These are phyloP conservation scores for Pseudachorutes palmiensis DNA, from an alignment of 1,140 invertebrate genomes.

Conservation along the genomic window DNA sequence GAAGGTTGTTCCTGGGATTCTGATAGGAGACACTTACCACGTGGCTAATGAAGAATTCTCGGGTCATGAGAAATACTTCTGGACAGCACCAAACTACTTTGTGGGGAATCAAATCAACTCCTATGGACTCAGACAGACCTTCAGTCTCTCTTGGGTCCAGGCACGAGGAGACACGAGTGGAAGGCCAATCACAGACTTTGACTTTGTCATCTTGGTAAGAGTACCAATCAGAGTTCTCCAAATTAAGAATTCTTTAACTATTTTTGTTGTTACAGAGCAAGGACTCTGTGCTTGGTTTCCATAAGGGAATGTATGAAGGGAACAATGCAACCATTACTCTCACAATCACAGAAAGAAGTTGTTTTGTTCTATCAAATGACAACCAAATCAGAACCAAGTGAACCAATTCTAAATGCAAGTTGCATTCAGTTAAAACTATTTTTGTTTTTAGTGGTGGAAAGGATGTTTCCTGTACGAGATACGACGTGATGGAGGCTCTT, in stretches of 20 bases:
- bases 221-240: not conserved
- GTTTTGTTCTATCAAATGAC: no score
- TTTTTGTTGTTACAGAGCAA: conserved; percentile 35
- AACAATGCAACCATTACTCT: no score
- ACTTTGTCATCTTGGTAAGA: conserved; percentile 69
- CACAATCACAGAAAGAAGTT: no score
- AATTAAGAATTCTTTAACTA: not conserved
- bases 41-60: conserved; percentile 38
- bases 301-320: no score
- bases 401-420: no score
- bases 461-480: conserved; percentile 55
- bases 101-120: conserved; percentile 64
- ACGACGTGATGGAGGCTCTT: conserved; percentile 76
- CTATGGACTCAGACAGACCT: conserved; percentile 74
- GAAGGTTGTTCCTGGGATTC: conserved; percentile 36
- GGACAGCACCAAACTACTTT: conserved; percentile 47
- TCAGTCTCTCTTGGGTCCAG: conserved; percentile 72
- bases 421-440: conserved; percentile 17
- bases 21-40: conserved; percentile 39
- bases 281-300: conserved; percentile 24
- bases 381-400: no score
- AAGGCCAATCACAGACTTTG: conserved; percentile 68
- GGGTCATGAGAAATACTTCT: conserved; percentile 56
- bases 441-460: conserved; percentile 27
- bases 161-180: conserved; percentile 81